Evolutionary conservation across 2,797 vertebrate genomes (phyloP).

Genomic region (Heteromormyrus szaboi): DNA sequence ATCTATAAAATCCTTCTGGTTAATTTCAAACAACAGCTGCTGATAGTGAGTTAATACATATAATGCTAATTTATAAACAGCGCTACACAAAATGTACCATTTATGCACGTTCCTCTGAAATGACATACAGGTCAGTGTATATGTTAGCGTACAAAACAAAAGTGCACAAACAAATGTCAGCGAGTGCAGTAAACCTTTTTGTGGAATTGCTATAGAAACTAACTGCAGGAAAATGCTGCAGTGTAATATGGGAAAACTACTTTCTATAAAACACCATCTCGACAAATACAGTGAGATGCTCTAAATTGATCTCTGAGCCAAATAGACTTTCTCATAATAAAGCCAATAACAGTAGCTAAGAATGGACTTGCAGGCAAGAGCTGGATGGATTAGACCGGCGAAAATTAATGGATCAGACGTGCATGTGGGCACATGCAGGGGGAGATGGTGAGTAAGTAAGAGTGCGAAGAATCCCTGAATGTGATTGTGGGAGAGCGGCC

Average conservation of each 20-base stretch:
- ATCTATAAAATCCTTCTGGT: neutral
- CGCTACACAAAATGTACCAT: neutral
- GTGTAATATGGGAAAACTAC: neutral
- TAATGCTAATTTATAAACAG: neutral
- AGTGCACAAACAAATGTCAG: neutral
- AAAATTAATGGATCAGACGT: neutral
- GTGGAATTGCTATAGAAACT: neutral
- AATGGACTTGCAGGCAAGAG: neutral
- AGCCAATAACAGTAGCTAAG: neutral
- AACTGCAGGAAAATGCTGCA: neutral
- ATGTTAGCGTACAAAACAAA: neutral
- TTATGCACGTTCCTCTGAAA: neutral
- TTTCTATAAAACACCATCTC: neutral
- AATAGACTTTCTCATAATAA: neutral
- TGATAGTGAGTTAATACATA: neutral
- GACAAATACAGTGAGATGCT: neutral
- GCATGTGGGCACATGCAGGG: neutral
- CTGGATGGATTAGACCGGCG: neutral
- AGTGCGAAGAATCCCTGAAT: neutral
- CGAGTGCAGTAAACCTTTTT: neutral
- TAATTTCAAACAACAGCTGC: neutral
- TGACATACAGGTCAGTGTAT: neutral
- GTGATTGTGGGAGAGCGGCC: neutral
- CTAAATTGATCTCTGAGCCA: constrained; percentile 3
- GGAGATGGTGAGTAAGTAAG: neutral